Conservation (phyloP, 1,140 invertebrate genomes). For the Ceratoteleas bidentatus region DNA sequence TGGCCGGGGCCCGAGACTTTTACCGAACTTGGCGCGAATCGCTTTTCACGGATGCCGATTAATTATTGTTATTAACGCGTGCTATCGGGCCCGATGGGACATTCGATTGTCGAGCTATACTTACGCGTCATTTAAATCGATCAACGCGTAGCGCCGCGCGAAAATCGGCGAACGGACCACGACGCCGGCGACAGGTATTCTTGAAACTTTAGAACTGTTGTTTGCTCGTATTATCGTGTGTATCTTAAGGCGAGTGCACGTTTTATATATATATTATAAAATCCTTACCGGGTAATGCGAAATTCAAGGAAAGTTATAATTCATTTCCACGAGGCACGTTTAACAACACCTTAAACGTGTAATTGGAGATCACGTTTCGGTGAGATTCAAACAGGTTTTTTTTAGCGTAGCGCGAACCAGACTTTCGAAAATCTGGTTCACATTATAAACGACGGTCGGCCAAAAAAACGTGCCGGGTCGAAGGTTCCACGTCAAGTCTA, state of each 20-base stretch:
- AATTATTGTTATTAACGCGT: conserved; percentile 47
- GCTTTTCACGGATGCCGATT: conserved; percentile 7
- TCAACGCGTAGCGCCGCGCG: conserved; percentile 18
- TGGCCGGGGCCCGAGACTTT: neutral
- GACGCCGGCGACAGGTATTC: conserved; percentile 29
- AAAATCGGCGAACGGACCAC: conserved; percentile 40
- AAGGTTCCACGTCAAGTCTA: conserved; percentile 41
- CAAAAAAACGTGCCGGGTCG: conserved; percentile 34
- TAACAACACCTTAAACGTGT: conserved; percentile 48
- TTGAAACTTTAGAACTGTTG: conserved; percentile 57
- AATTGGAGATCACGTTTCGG: conserved; percentile 63
- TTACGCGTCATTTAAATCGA: conserved; percentile 42
- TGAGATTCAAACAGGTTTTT: conserved; percentile 67
- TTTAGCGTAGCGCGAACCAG: conserved; percentile 27
- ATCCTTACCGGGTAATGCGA: conserved; percentile 57
- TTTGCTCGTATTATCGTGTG: conserved; percentile 59
- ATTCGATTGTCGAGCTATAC: conserved; percentile 25
- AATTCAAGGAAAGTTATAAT: conserved; percentile 65
- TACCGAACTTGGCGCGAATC: too few relatives aligned
- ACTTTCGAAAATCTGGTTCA: conserved; percentile 72
- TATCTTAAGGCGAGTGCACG: conserved; percentile 54
- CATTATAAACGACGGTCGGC: conserved; percentile 43
- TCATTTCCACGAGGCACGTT: conserved; percentile 58
- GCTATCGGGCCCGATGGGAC: conserved; percentile 9
- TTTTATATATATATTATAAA: conserved; percentile 52